These are phyloP conservation scores for Melitaea cinxia DNA, from an alignment of 1,140 invertebrate species.

Conservation along the genomic window DNA sequence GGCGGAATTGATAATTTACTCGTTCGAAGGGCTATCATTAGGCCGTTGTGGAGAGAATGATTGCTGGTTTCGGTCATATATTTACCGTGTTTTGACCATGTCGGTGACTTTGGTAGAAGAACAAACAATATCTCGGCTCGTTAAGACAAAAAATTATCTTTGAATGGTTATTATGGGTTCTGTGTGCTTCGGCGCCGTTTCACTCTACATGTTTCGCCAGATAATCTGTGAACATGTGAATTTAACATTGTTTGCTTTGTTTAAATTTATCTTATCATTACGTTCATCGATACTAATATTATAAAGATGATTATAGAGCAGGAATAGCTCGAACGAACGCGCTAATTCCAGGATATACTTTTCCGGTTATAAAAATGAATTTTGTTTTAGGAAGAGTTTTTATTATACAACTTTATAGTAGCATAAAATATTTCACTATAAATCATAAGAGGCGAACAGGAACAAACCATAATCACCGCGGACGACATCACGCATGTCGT, in stretches of 20 bases:
- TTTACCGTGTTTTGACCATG: conserved; percentile 55
- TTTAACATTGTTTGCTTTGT: conserved; percentile 1
- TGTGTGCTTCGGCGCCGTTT: conserved; percentile 31
- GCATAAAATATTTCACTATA: too few relatives aligned
- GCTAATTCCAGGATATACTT: too few relatives aligned
- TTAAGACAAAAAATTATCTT: conserved; percentile 64
- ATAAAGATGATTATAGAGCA: too few relatives aligned
- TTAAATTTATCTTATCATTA: background rate
- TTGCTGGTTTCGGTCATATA: conserved; percentile 65
- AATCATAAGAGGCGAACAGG: too few relatives aligned
- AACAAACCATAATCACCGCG: too few relatives aligned
- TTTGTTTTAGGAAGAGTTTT: too few relatives aligned
- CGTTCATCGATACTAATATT: background rate
- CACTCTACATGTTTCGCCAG: conserved; percentile 8
- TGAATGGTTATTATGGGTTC: conserved; percentile 59
- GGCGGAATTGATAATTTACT: conserved; percentile 79
- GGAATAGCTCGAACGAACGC: too few relatives aligned
- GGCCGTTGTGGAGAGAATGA: conserved; percentile 66
- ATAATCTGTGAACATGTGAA: conserved; percentile 2
- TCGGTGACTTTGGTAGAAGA: conserved; percentile 66
- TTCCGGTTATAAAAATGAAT: too few relatives aligned
- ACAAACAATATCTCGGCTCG: conserved; percentile 76
- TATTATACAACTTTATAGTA: too few relatives aligned
- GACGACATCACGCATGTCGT: too few relatives aligned
- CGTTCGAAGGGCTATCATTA: conserved; percentile 77